Evolutionary conservation across 2,113 vertebrate species (phyloP), one percentile per base, ranked within the genome.

Genomic region (Canis aureus): DNA sequence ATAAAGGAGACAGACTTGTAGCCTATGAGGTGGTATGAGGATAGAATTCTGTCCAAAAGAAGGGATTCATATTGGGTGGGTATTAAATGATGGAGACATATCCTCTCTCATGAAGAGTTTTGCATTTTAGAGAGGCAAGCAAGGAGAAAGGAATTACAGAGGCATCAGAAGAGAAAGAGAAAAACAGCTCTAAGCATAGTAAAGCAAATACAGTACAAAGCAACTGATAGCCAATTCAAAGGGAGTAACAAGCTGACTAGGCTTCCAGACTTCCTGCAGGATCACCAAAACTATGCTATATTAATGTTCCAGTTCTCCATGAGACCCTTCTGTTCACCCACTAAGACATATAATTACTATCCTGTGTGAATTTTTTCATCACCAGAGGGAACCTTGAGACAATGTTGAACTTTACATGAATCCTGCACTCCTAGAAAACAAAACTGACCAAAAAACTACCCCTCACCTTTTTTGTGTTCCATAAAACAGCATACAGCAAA

Each of bases 31-130:
- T 79, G n/a, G 67, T 35, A 12, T 53, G n/a, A 74, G 35, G 66
- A n/a, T 32, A 20, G 74, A 87, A 96, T 83, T 90, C 53, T 87
- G 49, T 60, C 62, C 76, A 66, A 82, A 95, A 90, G 32, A 32
- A 80, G 25, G 67, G 29, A 93, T 78, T 59, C 29, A 85, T 5
- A 57, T 5, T 64, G 11, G 8, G 25, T 71, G 11, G 16, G 85
- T 6, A 89, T 71, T 53, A 94, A 91, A 83, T 27, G 25, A 71
- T 25, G 20, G 17, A 88, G 16, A n/a, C 20, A 85, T 9, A 91
- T 67, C 22, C 53, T 53, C 49, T 95, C 51, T 74, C 69, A 87
- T 55, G 64, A 92, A 89, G 10, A 74, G 25, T 91, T 95, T 90
- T 62, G 64, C 29, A 92, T n/a, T 55, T 89, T 74, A 91, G 35